These are phyloP conservation scores for Coregonus ussuriensis DNA, from an alignment of 2,797 vertebrate species.

Conservation along the genomic window DNA sequence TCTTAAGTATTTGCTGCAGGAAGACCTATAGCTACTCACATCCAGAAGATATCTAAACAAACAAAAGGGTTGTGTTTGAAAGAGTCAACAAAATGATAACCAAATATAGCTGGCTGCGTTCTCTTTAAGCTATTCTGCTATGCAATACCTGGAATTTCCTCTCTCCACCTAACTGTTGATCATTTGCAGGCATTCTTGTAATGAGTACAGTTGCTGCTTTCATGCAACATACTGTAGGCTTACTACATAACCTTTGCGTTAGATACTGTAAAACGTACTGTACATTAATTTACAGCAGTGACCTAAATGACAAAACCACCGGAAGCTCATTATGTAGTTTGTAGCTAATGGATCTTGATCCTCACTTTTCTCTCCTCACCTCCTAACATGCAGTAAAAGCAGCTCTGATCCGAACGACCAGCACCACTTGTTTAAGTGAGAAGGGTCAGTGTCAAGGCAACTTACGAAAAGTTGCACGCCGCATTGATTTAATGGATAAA, in stretches of 20 bases:
- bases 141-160: background rate
- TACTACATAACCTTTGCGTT: background rate
- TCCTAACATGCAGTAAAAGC: background rate
- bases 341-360: background rate
- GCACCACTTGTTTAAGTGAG: background rate
- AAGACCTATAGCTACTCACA: background rate
- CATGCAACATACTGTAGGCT: background rate
- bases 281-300: background rate
- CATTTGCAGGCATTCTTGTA: slow-evolving; percentile 2
- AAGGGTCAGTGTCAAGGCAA: background rate
- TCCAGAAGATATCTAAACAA: background rate
- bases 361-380: background rate
- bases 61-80: background rate
- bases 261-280: background rate
- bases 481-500: background rate
- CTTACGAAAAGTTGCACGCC: background rate
- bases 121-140: background rate
- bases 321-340: background rate
- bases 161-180: background rate
- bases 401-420: background rate
- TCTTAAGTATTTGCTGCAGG: background rate
- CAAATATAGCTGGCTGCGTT: background rate
- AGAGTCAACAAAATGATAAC: background rate
- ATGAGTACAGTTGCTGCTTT: background rate
- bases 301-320: background rate